phyloP scores from a whole-genome alignment of 2,888 invertebrate genomes.

The Drosophila sordidula region DNA sequence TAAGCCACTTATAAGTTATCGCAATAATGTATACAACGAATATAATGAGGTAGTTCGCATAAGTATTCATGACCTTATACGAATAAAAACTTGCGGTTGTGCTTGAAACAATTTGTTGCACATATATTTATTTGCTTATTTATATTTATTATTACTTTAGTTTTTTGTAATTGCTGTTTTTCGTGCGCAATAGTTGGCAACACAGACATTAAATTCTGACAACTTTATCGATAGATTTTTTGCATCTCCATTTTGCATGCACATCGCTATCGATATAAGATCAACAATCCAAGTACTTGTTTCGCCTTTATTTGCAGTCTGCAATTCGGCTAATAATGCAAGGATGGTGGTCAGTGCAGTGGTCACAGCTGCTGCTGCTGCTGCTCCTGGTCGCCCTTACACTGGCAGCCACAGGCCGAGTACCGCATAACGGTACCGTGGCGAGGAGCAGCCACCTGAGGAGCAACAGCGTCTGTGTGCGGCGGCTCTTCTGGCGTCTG shows the following conservation, averaged over 20 bases:
- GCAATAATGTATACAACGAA: too few species aligned
- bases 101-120: too few species aligned
- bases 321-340: slow-evolving; percentile 37
- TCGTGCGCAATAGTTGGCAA: too few species aligned
- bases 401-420: slow-evolving; percentile 1
- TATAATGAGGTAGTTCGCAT: too few species aligned
- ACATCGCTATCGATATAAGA: slow-evolving; percentile 29
- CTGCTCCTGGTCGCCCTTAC: slow-evolving; percentile 37
- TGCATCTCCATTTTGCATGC: background rate
- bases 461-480: slow-evolving; percentile 33
- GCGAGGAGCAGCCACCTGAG: slow-evolving; percentile 7
- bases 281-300: slow-evolving; percentile 25
- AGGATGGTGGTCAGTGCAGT: slow-evolving; percentile 51
- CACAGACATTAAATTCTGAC: too few species aligned
- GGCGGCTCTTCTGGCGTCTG: slow-evolving; percentile 29
- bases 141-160: too few species aligned
- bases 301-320: slow-evolving; percentile 35
- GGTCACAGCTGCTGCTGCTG: slow-evolving; percentile 38
- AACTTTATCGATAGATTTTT: background rate
- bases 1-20: too few species aligned
- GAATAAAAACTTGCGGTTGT: too few species aligned
- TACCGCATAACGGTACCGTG: slow-evolving; percentile 25
- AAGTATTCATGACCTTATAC: too few species aligned
- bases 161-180: too few species aligned
- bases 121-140: too few species aligned